phyloP scores from a whole-genome alignment of 2,888 invertebrate species.

The Agriopis aurantiaria region DNA sequence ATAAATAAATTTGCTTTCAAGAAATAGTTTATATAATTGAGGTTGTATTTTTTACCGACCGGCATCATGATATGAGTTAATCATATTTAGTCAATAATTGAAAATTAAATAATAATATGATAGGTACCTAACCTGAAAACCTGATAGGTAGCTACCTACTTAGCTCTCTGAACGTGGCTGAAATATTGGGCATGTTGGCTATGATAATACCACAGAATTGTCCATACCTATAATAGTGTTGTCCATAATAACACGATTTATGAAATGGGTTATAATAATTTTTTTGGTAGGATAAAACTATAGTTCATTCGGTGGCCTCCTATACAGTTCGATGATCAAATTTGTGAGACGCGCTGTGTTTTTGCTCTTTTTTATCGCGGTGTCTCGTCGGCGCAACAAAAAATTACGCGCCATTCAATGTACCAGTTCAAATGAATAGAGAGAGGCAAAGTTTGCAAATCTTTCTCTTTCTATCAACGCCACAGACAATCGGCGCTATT shows the following conservation, averaged over 20 bases:
- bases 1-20: conserved; percentile 25
- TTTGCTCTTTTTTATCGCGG: conserved; percentile 72
- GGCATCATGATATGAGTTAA: no score
- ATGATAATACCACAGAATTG: conserved; percentile 39
- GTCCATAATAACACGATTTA: no score
- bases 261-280: no score
- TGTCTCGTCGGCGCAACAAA: conserved; percentile 61
- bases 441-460: conserved; percentile 58
- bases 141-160: no score
- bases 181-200: conserved; percentile 2
- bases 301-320: conserved; percentile 70
- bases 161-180: background rate
- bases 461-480: conserved; percentile 65
- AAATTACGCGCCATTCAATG: conserved; percentile 72
- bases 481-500: conserved; percentile 46
- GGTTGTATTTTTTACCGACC: conserved; percentile 4
- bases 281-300: no score
- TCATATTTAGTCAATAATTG: no score
- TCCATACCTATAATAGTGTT: no score
- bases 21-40: conserved; percentile 28
- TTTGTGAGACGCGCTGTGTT: conserved; percentile 69
- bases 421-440: conserved; percentile 59
- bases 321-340: conserved; percentile 80
- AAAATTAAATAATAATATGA: no score
- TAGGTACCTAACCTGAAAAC: no score